Evolutionary conservation across 2,797 vertebrate genomes (phyloP).

Genomic region (Rachycentron canadum): DNA sequence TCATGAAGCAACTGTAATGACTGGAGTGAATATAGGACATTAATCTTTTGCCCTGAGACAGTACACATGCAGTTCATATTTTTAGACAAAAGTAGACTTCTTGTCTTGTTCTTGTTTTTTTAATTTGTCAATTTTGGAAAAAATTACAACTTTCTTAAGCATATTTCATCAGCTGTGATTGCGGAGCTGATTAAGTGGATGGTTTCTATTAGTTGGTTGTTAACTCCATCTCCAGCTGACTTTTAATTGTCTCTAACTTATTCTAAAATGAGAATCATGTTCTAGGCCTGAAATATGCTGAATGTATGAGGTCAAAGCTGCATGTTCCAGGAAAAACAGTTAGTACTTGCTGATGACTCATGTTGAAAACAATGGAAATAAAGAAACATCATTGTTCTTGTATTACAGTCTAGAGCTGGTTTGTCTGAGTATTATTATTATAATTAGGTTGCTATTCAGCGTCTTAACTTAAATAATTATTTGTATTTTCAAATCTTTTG

Average conservation of each 20-base stretch:
- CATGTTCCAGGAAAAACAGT: background rate
- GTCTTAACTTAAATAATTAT: background rate
- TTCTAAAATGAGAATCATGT: background rate
- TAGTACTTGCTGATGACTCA: background rate
- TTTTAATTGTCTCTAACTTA: background rate
- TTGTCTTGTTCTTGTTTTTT: background rate
- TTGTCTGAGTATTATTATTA: background rate
- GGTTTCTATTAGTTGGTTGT: background rate
- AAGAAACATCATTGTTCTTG: background rate
- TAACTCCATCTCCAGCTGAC: background rate
- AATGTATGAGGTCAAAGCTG: background rate
- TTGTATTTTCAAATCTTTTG: too few relatives aligned
- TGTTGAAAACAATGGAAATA: background rate
- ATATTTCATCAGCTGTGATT: background rate
- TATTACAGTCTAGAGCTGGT: background rate
- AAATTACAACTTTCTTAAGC: background rate
- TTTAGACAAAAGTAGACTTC: background rate
- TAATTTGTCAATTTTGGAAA: background rate
- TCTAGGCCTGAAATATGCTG: background rate
- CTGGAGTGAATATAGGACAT: background rate
- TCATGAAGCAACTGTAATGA: background rate
- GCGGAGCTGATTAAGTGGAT: background rate
- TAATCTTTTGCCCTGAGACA: too few relatives aligned
- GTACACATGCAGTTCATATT: background rate
- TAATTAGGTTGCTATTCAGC: background rate